These are phyloP conservation scores for Rhingia campestris DNA, from an alignment of 2,888 invertebrate species.

Conservation along the genomic window DNA sequence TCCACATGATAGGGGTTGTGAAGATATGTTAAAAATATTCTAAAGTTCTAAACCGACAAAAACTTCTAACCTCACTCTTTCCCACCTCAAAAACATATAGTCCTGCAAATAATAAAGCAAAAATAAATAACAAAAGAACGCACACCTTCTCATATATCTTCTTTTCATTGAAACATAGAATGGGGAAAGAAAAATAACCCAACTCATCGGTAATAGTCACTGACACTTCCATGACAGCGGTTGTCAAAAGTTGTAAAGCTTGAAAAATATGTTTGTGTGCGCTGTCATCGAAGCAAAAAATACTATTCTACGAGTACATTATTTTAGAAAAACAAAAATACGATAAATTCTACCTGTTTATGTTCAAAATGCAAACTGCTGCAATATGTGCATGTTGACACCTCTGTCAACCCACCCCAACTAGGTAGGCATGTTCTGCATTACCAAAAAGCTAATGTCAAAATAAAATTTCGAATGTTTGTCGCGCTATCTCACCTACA, in stretches of 20 bases:
- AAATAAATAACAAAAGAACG: too few species aligned
- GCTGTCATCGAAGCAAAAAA: constrained; percentile 1
- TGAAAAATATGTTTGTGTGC: constrained; percentile 39
- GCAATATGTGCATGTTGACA: constrained; percentile 6
- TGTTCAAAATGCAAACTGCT: not conserved
- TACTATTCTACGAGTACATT: not conserved
- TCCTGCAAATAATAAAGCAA: too few species aligned
- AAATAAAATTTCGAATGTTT: constrained; percentile 15
- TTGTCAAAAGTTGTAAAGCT: constrained; percentile 48
- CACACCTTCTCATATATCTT: too few species aligned
- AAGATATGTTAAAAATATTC: too few species aligned
- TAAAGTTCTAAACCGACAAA: too few species aligned
- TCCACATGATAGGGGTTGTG: too few species aligned
- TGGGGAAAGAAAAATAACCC: constrained; percentile 27
- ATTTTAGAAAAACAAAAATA: constrained; percentile 7
- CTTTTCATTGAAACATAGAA: too few species aligned
- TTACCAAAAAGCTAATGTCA: not conserved
- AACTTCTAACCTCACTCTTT: too few species aligned
- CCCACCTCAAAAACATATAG: too few species aligned
- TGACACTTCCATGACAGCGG: constrained; percentile 50
- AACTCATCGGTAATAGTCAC: constrained; percentile 58
- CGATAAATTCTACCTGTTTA: not conserved
- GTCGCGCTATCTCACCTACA: not conserved
- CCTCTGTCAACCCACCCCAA: not conserved
- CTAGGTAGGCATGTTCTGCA: too few species aligned